These are phyloP conservation scores for Thamnophis sirtalis DNA, from an alignment of 2,113 vertebrate genomes.

Conservation along the genomic window DNA sequence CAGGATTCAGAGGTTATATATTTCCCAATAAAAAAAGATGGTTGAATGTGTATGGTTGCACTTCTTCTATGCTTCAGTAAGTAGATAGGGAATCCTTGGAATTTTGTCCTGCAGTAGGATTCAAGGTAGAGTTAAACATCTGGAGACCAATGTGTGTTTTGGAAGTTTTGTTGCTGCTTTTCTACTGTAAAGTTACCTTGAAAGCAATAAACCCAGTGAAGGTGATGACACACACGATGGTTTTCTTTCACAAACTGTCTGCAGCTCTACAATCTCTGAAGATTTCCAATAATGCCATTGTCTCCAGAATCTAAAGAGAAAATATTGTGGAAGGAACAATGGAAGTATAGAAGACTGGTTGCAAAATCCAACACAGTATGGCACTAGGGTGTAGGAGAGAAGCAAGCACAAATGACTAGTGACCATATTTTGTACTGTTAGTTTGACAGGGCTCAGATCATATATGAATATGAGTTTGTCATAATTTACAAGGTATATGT, in stretches of 20 bases:
- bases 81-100: not conserved
- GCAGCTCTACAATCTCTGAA: not conserved
- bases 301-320: not conserved
- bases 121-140: not conserved
- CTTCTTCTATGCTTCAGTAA: not conserved
- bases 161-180: not conserved
- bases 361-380: not conserved
- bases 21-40: not conserved
- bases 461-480: not conserved
- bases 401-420: not conserved
- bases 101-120: not conserved
- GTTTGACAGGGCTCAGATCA: not conserved
- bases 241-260: not conserved
- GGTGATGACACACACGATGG: not conserved
- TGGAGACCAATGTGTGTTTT: not conserved
- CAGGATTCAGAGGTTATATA: not conserved
- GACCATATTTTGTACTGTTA: not conserved
- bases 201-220: not conserved
- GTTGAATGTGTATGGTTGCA: not conserved
- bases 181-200: not conserved
- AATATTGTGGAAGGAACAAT: not conserved
- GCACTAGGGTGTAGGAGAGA: not conserved
- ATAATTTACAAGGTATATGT: not conserved
- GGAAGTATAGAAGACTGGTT: not conserved
- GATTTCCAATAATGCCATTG: not conserved